These are phyloP conservation scores for Alca torda DNA, from an alignment of 2,797 vertebrate species.

Conservation along the genomic window DNA sequence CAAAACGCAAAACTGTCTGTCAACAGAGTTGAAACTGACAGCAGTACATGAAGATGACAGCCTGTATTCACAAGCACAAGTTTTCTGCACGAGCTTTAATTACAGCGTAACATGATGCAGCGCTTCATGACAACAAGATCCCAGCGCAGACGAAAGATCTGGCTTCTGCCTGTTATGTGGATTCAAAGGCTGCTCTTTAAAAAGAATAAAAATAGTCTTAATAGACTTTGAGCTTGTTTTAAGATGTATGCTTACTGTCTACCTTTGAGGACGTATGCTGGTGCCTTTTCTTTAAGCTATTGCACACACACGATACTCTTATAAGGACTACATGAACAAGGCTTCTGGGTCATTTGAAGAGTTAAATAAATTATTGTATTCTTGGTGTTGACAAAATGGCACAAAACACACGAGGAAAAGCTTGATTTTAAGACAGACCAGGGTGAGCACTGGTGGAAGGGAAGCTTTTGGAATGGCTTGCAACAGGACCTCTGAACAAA, in stretches of 20 bases:
- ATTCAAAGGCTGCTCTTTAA: neutral
- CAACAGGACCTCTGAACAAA: neutral
- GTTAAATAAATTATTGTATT: neutral
- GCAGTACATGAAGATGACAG: neutral
- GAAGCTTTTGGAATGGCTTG: neutral
- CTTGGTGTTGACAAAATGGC: neutral
- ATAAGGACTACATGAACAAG: neutral
- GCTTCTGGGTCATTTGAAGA: neutral
- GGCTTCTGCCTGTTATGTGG: neutral
- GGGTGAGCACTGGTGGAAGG: neutral
- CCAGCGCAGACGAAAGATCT: neutral
- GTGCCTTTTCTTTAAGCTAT: neutral
- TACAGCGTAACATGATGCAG: neutral
- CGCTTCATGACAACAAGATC: neutral
- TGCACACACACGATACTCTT: neutral
- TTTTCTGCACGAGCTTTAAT: slow-evolving; percentile 8
- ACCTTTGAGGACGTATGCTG: neutral
- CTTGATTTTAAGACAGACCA: neutral
- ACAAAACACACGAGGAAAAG: slow-evolving; percentile 1
- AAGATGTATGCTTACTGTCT: neutral
- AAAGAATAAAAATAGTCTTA: neutral
- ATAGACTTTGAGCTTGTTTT: neutral
- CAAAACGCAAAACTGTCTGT: neutral
- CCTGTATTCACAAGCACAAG: neutral
- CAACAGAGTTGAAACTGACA: neutral